Percentiles rank a stretch among this genome's conserved stretches.
Conservation (phyloP, 2,797 vertebrate genomes). For the Brotula barbata region DNA sequence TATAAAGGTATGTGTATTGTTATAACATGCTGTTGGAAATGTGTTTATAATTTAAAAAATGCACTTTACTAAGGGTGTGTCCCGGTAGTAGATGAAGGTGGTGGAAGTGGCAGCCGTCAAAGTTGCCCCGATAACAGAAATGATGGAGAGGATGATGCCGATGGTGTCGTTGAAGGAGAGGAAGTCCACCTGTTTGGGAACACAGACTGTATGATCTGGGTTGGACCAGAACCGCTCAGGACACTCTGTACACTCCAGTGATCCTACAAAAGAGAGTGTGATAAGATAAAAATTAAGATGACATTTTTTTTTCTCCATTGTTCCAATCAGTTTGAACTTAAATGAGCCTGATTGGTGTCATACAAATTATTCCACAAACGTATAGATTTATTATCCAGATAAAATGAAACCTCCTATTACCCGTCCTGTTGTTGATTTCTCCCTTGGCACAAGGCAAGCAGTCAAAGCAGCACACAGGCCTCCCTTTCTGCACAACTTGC, state of each 20-base stretch:
- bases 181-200: conserved; percentile 56
- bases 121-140: conserved; percentile 51
- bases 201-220: conserved; percentile 40
- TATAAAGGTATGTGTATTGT: too few species aligned
- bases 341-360: too few species aligned
- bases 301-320: too few species aligned
- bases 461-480: conserved; percentile 62
- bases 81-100: conserved; percentile 43
- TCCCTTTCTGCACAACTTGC: conserved; percentile 56
- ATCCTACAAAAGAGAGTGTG: conserved; percentile 29
- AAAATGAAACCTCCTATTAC: conserved; percentile 25
- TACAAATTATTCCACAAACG: too few species aligned
- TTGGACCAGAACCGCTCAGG: conserved; percentile 58
- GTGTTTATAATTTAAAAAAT: too few species aligned
- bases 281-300: too few species aligned
- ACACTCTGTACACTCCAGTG: conserved; percentile 51
- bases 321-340: too few species aligned
- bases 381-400: background rate
- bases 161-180: conserved; percentile 42
- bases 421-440: conserved; percentile 62
- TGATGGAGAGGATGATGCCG: conserved; percentile 51
- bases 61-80: conserved; percentile 45
- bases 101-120: conserved; percentile 47
- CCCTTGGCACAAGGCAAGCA: conserved; percentile 58
- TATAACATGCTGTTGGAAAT: background rate